A percentile compares a stretch with the other conserved stretches of the same genome.
Evolutionary conservation across 2,888 invertebrate genomes (phyloP).

Genomic region (Orthosia gothica): DNA sequence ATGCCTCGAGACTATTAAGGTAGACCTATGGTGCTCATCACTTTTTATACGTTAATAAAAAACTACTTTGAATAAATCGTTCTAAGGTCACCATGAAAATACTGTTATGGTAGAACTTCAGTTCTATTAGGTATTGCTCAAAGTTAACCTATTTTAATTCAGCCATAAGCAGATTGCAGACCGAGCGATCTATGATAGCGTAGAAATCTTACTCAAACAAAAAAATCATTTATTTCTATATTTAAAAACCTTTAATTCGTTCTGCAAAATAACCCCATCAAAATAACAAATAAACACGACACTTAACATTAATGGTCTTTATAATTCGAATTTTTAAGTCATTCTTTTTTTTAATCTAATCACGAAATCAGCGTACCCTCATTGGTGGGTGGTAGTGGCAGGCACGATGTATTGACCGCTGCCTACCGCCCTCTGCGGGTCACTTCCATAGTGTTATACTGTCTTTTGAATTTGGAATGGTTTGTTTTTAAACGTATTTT

Average conservation of each 20-base stretch:
- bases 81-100: conserved; percentile 46
- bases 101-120: conserved; percentile 26
- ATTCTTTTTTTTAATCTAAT: conserved; percentile 82
- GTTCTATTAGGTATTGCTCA: not conserved
- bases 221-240: not conserved
- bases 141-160: not conserved
- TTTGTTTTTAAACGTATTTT: conserved; percentile 64
- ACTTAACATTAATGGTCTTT: conserved; percentile 53
- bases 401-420: conserved; percentile 88
- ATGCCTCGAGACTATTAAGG: conserved; percentile 34
- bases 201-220: no score
- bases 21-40: conserved; percentile 47
- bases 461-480: conserved; percentile 72
- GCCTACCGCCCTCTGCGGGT: conserved; percentile 72
- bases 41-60: conserved; percentile 57
- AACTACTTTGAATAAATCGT: conserved; percentile 38
- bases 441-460: conserved; percentile 72
- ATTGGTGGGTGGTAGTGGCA: conserved; percentile 82
- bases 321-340: conserved; percentile 73
- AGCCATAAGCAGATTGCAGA: no score
- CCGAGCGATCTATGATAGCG: no score
- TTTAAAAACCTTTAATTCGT: not conserved
- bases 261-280: not conserved
- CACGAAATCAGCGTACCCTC: conserved; percentile 82
- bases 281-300: conserved; percentile 3